Base-by-base conservation (phyloP, 2,113 vertebrate species). In the Electrona antarctica region DNA sequence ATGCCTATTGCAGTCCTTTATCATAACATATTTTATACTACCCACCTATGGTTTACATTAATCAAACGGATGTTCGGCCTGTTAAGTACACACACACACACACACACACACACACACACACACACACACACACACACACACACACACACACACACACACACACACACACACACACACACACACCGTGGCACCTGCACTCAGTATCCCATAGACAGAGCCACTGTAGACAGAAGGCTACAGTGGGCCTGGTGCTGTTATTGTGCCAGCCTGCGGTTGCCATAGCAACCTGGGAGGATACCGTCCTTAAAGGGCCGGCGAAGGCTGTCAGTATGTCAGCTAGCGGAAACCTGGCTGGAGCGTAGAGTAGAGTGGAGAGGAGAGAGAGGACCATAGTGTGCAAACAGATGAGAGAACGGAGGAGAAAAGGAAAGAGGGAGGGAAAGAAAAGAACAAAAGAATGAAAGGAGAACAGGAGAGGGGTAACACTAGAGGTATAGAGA, bases 251-350 rank as follows among this genome's bases (percentile, higher is more conserved):
- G 11, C 52, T 55, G 13, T 55, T 6, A n/a, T 55, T 55, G 13
- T 55, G 54, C 33, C 8, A 46, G 70, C n/a, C 55, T 21, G 28
- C 46, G 49, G 78, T 81, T 67, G 29, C 83, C 61, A 47, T 72
- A 79, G 45, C 71, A 62, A 83, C 83, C 67, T 55, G 71, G 59
- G 51, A 68, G 46, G 61, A 45, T 59, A 12, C 57, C 3, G 12
- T 70, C n/a, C 58, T 56, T 69, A 71, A 72, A 66, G 69, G 15
- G 0, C 10, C 7, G 14, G 14, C 14, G 0, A 57, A 41, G 33
- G 60, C 47, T 71, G 41, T 28, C 55, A 54, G 48, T 28, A 15
- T 29, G 48, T 0, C 58, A 2, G 69, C 58, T 62, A 62, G 70
- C 29, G 58, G 15, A 48, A 60, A 78, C 71, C 33, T 54, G 55